Evolutionary conservation across 53 echinoderm and acorn worm genomes (phyloP).

Genomic region (Actinopyga echinites): DNA sequence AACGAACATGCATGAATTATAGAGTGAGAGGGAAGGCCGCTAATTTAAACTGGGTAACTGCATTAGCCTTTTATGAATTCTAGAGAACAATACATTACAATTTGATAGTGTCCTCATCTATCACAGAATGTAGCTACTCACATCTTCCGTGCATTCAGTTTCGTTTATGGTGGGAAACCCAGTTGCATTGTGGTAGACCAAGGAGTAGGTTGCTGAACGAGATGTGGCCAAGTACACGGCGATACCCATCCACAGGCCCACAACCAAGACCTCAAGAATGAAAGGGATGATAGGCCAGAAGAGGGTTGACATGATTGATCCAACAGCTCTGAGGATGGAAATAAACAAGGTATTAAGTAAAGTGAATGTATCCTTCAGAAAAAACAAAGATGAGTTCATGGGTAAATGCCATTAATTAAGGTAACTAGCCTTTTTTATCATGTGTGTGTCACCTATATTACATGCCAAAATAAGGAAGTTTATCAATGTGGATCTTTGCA

Average conservation of each 20-base stretch:
- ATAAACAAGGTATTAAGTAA: background rate
- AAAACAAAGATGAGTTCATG: no score
- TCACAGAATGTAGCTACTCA: slow-evolving; percentile 16
- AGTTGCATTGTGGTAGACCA: slow-evolving; percentile 47
- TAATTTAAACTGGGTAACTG: no score
- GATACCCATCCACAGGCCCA: slow-evolving; percentile 73
- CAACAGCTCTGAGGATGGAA: slow-evolving; percentile 69
- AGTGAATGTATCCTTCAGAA: no score
- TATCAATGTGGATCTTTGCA: no score
- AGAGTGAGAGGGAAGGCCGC: no score
- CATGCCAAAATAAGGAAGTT: no score
- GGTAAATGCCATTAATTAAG: no score
- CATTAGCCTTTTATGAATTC: background rate
- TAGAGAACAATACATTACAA: no score
- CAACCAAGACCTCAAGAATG: slow-evolving; percentile 60
- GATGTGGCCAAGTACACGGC: slow-evolving; percentile 88
- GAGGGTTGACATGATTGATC: slow-evolving; percentile 85
- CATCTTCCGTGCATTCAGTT: slow-evolving; percentile 45
- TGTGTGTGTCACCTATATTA: no score
- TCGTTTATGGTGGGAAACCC: slow-evolving; percentile 47
- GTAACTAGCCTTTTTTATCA: no score
- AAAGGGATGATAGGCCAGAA: slow-evolving; percentile 96
- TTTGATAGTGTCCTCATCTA: background rate
- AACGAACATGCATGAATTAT: no score
- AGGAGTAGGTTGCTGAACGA: slow-evolving; percentile 56